A percentile compares a stretch with the other conserved stretches of the same genome.
Evolutionary conservation across 2,888 invertebrate genomes (phyloP).

Genomic region (Erpobdella octoculata): DNA sequence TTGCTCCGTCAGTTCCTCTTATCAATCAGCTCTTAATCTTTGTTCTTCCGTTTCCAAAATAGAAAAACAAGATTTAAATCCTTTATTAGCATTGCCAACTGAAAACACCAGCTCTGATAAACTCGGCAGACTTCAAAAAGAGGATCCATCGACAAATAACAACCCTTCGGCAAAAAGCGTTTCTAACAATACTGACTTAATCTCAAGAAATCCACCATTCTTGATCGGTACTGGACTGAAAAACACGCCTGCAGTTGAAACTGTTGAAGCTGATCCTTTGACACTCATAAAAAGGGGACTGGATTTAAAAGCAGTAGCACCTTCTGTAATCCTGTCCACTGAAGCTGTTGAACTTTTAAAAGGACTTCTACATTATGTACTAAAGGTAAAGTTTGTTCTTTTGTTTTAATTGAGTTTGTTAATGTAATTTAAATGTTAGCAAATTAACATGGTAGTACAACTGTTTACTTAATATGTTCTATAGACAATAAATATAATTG

Average conservation of each 20-base stretch:
- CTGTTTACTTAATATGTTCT: neutral
- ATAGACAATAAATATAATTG: neutral
- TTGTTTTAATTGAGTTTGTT: neutral
- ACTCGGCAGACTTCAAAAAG: neutral
- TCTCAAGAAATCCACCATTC: neutral
- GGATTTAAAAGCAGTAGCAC: constrained; percentile 25
- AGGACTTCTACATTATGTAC: constrained; percentile 41
- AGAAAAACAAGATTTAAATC: neutral
- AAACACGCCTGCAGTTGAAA: constrained; percentile 41
- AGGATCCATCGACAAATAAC: constrained; percentile 1
- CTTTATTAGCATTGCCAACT: neutral
- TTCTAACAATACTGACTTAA: neutral
- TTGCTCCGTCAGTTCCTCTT: neutral
- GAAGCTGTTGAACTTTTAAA: constrained; percentile 41
- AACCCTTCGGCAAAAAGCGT: neutral
- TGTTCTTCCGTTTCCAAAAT: neutral
- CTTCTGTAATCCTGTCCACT: constrained; percentile 36
- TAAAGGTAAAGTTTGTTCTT: constrained; percentile 18
- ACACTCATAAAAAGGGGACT: constrained; percentile 38
- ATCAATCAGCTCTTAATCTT: neutral
- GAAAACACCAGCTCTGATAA: constrained; percentile 1
- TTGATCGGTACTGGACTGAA: constrained; percentile 35
- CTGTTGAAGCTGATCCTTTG: constrained; percentile 38
- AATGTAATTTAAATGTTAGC: too few species aligned
- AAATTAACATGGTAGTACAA: neutral